Percentiles rank a stretch among this genome's conserved stretches.
Conservation (phyloP, 1,140 invertebrate genomes). For the Trichogramma pretiosum region DNA sequence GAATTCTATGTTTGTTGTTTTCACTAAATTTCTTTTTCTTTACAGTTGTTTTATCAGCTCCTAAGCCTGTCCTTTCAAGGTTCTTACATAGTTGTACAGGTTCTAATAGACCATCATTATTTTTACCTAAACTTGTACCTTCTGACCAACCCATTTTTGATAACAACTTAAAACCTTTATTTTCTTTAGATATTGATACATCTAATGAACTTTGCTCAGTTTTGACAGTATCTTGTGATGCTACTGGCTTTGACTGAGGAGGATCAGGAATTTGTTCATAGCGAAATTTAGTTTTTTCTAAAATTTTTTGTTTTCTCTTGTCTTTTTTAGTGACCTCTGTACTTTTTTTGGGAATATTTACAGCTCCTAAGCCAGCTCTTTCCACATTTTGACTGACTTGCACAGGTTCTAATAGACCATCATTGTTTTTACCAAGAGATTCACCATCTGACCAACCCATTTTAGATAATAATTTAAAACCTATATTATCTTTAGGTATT, state of each 20-base stretch:
- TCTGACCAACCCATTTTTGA: constrained; percentile 89
- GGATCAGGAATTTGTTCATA: background rate
- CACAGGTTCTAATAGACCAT: constrained; percentile 71
- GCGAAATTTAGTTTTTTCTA: background rate
- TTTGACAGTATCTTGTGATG: too few relatives aligned
- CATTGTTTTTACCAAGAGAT: constrained; percentile 65
- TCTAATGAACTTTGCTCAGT: constrained; percentile 3
- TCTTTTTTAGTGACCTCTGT: too few relatives aligned
- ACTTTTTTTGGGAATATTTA: too few relatives aligned
- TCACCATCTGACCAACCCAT: constrained; percentile 90
- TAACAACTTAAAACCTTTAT: constrained; percentile 83
- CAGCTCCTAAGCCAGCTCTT: too few relatives aligned
- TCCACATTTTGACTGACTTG: constrained; percentile 35
- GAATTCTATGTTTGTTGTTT: too few relatives aligned
- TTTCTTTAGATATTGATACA: constrained; percentile 67
- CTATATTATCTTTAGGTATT: constrained; percentile 72
- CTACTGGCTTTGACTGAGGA: too few relatives aligned
- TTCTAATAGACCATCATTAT: constrained; percentile 58
- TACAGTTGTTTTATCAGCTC: too few relatives aligned
- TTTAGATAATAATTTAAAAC: constrained; percentile 79
- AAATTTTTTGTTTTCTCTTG: background rate
- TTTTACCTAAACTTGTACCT: constrained; percentile 75
- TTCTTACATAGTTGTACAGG: too few relatives aligned
- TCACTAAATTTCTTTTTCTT: too few relatives aligned
- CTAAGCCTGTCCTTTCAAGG: too few relatives aligned